Conservation (phyloP, 35 echinoderm and acorn worm species). For the Chiridota heheva region DNA sequence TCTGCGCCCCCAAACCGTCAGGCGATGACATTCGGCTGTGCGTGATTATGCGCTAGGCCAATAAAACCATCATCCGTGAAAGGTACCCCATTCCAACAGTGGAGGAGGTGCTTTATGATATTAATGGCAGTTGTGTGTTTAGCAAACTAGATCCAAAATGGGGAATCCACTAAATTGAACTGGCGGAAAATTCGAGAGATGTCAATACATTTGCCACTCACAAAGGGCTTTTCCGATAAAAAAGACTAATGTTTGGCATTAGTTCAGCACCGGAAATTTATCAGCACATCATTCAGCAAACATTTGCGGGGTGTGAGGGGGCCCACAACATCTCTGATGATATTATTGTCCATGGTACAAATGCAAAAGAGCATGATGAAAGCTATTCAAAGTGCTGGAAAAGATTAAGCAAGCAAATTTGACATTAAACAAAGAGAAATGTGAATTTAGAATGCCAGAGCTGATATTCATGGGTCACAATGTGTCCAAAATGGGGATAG, state of each 20-base stretch:
- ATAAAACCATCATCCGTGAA: constrained; percentile 3
- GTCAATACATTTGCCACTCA: constrained; percentile 56
- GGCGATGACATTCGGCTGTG: constrained; percentile 26
- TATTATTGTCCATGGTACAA: constrained; percentile 13
- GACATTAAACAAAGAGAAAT: constrained; percentile 54
- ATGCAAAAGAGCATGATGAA: constrained; percentile 20
- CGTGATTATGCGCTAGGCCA: constrained; percentile 23
- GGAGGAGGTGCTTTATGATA: constrained; percentile 14
- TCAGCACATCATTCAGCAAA: constrained; percentile 13
- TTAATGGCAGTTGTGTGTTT: constrained; percentile 15
- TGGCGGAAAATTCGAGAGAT: not conserved
- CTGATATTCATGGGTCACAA: constrained; percentile 63
- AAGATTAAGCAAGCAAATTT: constrained; percentile 22
- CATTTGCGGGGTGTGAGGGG: not conserved
- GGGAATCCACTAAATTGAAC: constrained; percentile 32
- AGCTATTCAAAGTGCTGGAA: not conserved
- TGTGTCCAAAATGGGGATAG: constrained; percentile 22
- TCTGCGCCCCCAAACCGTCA: not conserved
- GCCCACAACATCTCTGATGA: constrained; percentile 26
- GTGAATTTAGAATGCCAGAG: constrained; percentile 44
- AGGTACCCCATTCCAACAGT: constrained; percentile 30
- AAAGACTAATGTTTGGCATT: constrained; percentile 58
- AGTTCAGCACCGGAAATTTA: constrained; percentile 57
- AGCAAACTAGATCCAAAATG: constrained; percentile 22
- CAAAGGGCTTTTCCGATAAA: constrained; percentile 46